These are phyloP conservation scores for Mamestra brassicae DNA, from an alignment of 2,888 invertebrate genomes.

Conservation along the genomic window DNA sequence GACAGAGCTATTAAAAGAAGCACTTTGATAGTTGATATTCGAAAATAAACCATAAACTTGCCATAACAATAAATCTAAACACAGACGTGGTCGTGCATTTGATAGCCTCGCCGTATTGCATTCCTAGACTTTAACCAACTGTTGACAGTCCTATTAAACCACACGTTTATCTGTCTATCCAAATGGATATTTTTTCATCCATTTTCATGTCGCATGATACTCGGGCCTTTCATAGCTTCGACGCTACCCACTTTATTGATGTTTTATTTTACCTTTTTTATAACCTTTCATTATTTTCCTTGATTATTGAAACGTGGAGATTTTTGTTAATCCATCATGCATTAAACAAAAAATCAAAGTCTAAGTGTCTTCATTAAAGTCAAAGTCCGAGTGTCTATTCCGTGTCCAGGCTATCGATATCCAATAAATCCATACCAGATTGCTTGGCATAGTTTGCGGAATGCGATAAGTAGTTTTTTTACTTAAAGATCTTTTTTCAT, in stretches of 20 bases:
- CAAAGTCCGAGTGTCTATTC: too few relatives aligned
- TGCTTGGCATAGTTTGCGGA: too few relatives aligned
- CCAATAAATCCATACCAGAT: too few relatives aligned
- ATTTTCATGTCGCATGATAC: background rate
- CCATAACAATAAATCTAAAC: conserved; percentile 21
- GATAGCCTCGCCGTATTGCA: conserved; percentile 29
- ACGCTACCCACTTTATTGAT: background rate
- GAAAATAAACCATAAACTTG: conserved; percentile 9
- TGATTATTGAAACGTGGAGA: background rate
- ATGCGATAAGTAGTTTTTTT: too few relatives aligned
- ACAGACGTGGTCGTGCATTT: conserved; percentile 35
- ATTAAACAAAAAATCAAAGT: too few relatives aligned
- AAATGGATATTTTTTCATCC: conserved; percentile 2
- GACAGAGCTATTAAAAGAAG: conserved; percentile 10
- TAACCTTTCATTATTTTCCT: background rate
- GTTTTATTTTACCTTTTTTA: background rate
- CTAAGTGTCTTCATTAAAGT: too few relatives aligned
- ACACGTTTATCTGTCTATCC: conserved; percentile 14
- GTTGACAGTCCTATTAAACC: conserved; percentile 45
- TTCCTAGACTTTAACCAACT: conserved; percentile 10
- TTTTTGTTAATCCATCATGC: background rate
- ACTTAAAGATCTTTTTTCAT: too few relatives aligned
- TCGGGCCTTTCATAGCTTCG: background rate
- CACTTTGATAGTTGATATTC: background rate
- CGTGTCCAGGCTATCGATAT: too few relatives aligned